Conservation (phyloP, 2,797 vertebrate genomes). For the Morus bassanus region DNA sequence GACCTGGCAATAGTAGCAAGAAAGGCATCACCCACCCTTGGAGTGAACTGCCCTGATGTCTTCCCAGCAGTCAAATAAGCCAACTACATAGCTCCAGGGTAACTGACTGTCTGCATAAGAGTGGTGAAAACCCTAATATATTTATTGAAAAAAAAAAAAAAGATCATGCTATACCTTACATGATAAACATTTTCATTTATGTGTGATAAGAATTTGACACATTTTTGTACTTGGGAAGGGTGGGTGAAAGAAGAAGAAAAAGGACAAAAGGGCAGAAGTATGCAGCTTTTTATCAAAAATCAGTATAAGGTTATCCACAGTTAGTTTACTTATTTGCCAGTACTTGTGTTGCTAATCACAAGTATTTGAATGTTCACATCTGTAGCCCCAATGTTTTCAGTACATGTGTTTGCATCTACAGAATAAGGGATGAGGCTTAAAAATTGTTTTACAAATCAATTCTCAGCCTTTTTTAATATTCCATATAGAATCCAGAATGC, state of each 20-base stretch:
- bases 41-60: not conserved
- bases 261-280: not conserved
- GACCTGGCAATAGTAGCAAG: not conserved
- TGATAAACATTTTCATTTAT: not conserved
- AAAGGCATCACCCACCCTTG: not conserved
- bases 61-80: not conserved
- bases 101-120: not conserved
- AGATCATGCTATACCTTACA: not conserved
- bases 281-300: not conserved
- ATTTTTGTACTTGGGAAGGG: not conserved
- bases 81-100: not conserved
- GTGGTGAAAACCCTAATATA: not conserved
- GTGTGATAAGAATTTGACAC: not conserved
- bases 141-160: not conserved
- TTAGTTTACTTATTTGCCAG: not conserved
- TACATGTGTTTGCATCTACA: accelerated
- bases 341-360: not conserved
- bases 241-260: not conserved
- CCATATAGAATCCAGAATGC: not conserved
- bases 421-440: not conserved
- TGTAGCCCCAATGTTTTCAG: not conserved
- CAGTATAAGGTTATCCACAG: not conserved
- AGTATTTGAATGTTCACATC: not conserved
- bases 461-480: not conserved
- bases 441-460: not conserved